Evolutionary conservation across 2,888 invertebrate species (phyloP).

Genomic region (Graphium colonna): DNA sequence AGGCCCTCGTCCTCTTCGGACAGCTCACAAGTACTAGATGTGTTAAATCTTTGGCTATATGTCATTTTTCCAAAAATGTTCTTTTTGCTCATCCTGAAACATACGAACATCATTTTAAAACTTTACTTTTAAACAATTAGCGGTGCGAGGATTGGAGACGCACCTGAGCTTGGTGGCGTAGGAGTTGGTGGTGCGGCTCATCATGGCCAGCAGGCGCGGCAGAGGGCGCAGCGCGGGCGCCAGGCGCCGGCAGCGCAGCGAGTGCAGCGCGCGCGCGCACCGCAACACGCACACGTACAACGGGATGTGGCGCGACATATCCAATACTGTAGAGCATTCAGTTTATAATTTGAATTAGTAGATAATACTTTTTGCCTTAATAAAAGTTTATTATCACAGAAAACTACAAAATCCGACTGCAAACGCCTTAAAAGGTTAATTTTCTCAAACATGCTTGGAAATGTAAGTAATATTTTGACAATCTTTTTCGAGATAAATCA

Average conservation of each 20-base stretch:
- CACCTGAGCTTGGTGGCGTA: conserved; percentile 92
- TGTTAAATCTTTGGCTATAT: conserved; percentile 76
- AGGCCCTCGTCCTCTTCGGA: conserved; percentile 94
- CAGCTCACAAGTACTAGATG: conserved; percentile 77
- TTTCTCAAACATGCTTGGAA: no score
- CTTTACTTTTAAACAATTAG: no score
- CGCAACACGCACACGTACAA: conserved; percentile 93
- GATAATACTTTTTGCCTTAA: no score
- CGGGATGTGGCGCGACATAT: conserved; percentile 98
- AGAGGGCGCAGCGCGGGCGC: conserved; percentile 78
- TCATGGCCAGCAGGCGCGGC: conserved; percentile 88
- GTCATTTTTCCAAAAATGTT: conserved; percentile 78
- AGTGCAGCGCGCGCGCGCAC: conserved; percentile 88
- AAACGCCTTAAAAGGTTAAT: no score
- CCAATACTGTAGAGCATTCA: conserved; percentile 91
- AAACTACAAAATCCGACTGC: no score
- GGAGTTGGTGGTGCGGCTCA: conserved; percentile 95
- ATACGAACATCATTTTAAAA: no score
- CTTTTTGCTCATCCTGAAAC: conserved; percentile 82
- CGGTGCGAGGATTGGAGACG: neutral
- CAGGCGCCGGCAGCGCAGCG: conserved; percentile 84
- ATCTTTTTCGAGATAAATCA: no score
- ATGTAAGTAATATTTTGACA: no score
- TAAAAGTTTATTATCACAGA: no score
- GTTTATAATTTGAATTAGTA: no score